These are phyloP conservation scores for Drosophila asahinai DNA, from an alignment of 1,140 invertebrate species.

Conservation along the genomic window DNA sequence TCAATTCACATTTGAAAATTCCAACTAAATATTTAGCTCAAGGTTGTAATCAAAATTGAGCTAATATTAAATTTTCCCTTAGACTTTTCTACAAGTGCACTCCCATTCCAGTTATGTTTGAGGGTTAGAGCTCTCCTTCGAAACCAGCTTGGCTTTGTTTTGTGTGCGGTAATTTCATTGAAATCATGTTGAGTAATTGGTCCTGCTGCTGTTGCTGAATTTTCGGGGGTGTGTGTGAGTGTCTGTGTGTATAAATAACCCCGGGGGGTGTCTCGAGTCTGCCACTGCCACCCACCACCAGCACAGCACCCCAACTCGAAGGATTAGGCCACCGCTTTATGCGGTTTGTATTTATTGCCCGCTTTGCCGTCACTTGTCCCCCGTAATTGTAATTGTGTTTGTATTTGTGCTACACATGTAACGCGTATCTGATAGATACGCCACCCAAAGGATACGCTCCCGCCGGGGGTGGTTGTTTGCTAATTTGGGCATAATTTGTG, in stretches of 20 bases:
- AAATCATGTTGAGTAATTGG: constrained; percentile 85
- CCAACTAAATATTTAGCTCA: too few relatives aligned
- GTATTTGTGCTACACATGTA: constrained; percentile 74
- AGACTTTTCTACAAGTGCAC: constrained; percentile 3
- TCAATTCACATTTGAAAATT: too few relatives aligned
- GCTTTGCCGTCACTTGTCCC: constrained; percentile 55
- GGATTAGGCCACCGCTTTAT: constrained; percentile 80
- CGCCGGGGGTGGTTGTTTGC: constrained; percentile 66
- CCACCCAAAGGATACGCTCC: constrained; percentile 10
- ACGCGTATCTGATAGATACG: constrained; percentile 78
- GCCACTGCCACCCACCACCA: constrained; percentile 12
- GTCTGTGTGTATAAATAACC: constrained; percentile 67
- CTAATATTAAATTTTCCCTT: background rate
- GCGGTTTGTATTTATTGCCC: constrained; percentile 84
- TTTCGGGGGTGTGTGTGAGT: constrained; percentile 37
- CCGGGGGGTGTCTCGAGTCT: constrained; percentile 54
- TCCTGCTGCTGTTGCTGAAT: constrained; percentile 46
- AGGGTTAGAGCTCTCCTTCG: constrained; percentile 54
- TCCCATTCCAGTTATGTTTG: constrained; percentile 18
- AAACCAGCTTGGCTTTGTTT: constrained; percentile 50
- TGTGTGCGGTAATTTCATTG: constrained; percentile 81
- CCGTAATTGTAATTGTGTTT: constrained; percentile 69
- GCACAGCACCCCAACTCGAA: constrained; percentile 26
- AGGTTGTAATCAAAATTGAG: background rate
- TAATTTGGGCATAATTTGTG: constrained; percentile 85